phyloP scores from a whole-genome alignment of 1,140 invertebrate genomes.

The Oncopeltus fasciatus region DNA sequence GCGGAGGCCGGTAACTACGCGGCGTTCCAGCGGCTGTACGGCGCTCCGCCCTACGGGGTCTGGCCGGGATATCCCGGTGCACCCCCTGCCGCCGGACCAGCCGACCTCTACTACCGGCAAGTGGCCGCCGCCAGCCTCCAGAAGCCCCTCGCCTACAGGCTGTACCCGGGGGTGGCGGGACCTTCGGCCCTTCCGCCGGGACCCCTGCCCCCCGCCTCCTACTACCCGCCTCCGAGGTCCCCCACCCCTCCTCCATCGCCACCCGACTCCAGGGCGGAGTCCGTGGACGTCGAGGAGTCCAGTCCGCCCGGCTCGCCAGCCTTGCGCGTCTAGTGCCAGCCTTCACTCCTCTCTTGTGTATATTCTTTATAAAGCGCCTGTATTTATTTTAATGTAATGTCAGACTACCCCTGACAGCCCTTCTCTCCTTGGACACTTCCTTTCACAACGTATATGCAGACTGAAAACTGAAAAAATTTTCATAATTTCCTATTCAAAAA shows the following conservation, averaged over 20 bases:
- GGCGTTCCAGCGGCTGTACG: slow-evolving; percentile 86
- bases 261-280: slow-evolving; percentile 25
- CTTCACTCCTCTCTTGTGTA: not conserved
- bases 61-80: slow-evolving; percentile 32
- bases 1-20: slow-evolving; percentile 94
- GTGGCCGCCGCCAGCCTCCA: slow-evolving; percentile 63
- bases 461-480: too few species aligned
- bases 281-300: slow-evolving; percentile 27
- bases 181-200: slow-evolving; percentile 19
- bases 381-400: not conserved
- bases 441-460: not conserved
- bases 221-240: slow-evolving; percentile 30
- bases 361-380: not conserved
- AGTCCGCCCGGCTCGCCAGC: slow-evolving; percentile 23
- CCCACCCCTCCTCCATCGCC: slow-evolving; percentile 20
- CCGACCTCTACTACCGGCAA: slow-evolving; percentile 66
- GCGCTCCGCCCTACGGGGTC: slow-evolving; percentile 51
- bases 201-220: slow-evolving; percentile 20
- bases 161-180: slow-evolving; percentile 46
- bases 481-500: not conserved
- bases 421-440: not conserved
- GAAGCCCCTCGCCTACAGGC: slow-evolving; percentile 73
- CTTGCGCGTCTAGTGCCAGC: slow-evolving; percentile 22
- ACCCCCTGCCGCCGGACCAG: slow-evolving; percentile 34
- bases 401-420: not conserved